phyloP scores from a whole-genome alignment of 2,113 vertebrate genomes.

The Pogonocichla stellata region DNA sequence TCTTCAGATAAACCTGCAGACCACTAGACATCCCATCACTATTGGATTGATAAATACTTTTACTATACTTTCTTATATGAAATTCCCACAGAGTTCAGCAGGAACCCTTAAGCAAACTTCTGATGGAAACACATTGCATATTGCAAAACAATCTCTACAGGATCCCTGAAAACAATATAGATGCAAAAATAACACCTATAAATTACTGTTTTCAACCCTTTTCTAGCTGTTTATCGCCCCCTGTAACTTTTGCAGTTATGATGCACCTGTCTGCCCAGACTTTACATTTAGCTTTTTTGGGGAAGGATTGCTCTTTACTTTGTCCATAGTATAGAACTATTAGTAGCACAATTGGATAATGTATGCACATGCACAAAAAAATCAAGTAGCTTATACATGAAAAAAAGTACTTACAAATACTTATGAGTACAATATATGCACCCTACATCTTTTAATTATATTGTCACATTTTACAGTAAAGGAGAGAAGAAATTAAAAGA shows the following conservation, averaged over 20 bases:
- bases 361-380: neutral
- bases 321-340: neutral
- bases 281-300: neutral
- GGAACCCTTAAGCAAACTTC: neutral
- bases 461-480: neutral
- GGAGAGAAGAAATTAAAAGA: neutral
- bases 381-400: neutral
- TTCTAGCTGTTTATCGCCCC: neutral
- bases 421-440: neutral
- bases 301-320: neutral
- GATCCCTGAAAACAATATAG: neutral
- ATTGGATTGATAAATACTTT: neutral
- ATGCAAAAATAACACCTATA: neutral
- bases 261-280: neutral
- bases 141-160: neutral
- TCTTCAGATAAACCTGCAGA: neutral
- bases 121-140: neutral
- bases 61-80: neutral
- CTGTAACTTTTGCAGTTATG: neutral
- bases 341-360: neutral
- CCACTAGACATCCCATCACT: neutral
- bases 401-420: neutral
- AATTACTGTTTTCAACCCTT: neutral
- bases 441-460: neutral
- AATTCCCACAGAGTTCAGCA: neutral